A percentile compares a stretch with the other conserved stretches of the same genome.
phyloP scores from a whole-genome alignment of 2,888 invertebrate genomes.

The Sisyra nigra region DNA sequence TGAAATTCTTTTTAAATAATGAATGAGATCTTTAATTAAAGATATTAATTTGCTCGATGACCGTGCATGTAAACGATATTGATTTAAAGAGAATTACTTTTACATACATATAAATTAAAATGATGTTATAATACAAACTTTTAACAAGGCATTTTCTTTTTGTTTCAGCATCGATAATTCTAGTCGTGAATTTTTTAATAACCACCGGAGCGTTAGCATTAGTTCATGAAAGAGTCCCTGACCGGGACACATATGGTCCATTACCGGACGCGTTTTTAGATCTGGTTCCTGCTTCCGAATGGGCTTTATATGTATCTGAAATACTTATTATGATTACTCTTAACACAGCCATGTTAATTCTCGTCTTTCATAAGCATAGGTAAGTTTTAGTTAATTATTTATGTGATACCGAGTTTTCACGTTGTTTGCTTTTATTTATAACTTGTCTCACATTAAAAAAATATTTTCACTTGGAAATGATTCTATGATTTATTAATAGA shows the following conservation, averaged over 20 bases:
- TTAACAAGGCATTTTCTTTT: conserved; percentile 12
- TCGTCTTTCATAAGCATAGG: conserved; percentile 78
- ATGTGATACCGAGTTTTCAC: background rate
- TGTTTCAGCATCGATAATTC: conserved; percentile 40
- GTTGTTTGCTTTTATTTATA: background rate
- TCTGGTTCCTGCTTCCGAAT: conserved; percentile 53
- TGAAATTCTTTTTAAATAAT: too few species aligned
- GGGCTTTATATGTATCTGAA: conserved; percentile 73
- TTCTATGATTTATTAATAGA: too few species aligned
- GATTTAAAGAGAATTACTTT: background rate
- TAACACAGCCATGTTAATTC: conserved; percentile 56
- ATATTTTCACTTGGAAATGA: too few species aligned
- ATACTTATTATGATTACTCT: conserved; percentile 72
- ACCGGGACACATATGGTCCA: conserved; percentile 52
- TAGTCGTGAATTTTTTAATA: conserved; percentile 43
- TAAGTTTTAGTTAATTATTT: conserved; percentile 18
- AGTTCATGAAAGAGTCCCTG: conserved; percentile 77
- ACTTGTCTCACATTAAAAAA: too few species aligned
- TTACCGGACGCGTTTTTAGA: conserved; percentile 74
- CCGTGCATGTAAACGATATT: background rate
- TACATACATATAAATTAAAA: background rate
- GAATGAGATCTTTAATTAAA: too few species aligned
- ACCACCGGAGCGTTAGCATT: conserved; percentile 60
- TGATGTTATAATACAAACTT: background rate
- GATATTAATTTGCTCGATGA: too few species aligned